phyloP scores from a whole-genome alignment of 1,140 invertebrate genomes.

The Tetragonula clypearis region DNA sequence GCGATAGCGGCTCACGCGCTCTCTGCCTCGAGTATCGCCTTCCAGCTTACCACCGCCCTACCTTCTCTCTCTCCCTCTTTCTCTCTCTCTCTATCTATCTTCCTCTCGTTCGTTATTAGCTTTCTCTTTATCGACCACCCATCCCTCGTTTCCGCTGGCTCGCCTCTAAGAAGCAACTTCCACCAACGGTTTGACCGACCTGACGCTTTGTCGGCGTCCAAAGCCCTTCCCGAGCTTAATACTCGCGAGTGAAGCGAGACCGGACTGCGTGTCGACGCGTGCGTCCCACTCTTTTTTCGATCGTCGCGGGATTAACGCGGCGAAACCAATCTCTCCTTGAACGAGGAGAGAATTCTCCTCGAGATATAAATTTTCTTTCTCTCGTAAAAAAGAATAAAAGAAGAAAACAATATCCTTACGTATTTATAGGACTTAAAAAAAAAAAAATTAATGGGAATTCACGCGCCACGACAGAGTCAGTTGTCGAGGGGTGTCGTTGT shows the following conservation, averaged over 20 bases:
- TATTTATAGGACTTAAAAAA: conserved; percentile 72
- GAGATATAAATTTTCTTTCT: conserved; percentile 36
- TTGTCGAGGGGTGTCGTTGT: conserved; percentile 59
- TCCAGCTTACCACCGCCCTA: conserved; percentile 35
- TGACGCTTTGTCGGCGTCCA: not conserved
- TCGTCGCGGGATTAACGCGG: no score
- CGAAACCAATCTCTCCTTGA: no score
- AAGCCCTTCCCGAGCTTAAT: not conserved
- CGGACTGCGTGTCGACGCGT: not conserved
- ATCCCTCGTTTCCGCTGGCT: not conserved
- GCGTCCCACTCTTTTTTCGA: no score
- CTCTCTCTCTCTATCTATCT: no score
- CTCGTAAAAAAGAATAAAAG: conserved; percentile 46
- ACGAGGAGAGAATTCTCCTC: no score
- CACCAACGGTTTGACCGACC: conserved; percentile 28
- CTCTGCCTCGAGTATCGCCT: conserved; percentile 56
- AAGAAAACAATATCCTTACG: conserved; percentile 67
- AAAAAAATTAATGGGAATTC: conserved; percentile 72
- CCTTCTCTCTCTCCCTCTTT: not conserved
- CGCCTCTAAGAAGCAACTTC: conserved; percentile 51
- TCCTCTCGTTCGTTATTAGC: conserved; percentile 38
- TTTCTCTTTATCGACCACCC: conserved; percentile 48
- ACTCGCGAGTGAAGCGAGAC: not conserved
- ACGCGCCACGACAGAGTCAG: conserved; percentile 52
- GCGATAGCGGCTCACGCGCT: conserved; percentile 72